Conservation (phyloP, 2,113 vertebrate genomes). For the Benitochromis conjunctus region DNA sequence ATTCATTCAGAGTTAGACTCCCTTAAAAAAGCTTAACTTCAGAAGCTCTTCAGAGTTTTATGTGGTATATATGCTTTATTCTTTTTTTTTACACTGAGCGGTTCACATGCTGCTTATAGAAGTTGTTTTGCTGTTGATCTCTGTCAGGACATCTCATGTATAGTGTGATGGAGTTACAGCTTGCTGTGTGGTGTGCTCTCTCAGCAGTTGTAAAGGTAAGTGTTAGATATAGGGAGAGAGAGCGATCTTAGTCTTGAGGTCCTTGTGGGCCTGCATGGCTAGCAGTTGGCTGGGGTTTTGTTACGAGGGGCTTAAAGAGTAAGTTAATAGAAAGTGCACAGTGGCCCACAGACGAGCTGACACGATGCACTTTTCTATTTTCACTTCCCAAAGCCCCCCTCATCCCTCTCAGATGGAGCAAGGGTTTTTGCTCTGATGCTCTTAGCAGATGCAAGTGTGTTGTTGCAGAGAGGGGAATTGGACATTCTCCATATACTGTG, state of each 20-base stretch:
- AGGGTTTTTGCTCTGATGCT: conserved; percentile 75
- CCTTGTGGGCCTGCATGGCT: not conserved
- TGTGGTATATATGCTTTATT: not conserved
- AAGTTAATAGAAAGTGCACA: conserved; percentile 63
- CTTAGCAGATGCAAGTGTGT: conserved; percentile 89
- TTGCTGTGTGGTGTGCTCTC: not conserved
- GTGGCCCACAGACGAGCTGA: conserved; percentile 56
- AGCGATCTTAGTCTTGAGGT: not conserved
- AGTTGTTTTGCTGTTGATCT: not conserved
- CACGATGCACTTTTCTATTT: conserved; percentile 73
- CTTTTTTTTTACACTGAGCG: not conserved
- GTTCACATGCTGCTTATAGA: not conserved
- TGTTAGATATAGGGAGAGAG: not conserved
- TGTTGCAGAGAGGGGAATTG: conserved; percentile 87
- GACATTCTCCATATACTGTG: conserved; percentile 88
- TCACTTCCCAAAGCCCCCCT: conserved; percentile 65
- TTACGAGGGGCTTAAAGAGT: conserved; percentile 57
- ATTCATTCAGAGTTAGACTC: not conserved
- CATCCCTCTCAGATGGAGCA: conserved; percentile 34
- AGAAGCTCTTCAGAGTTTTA: not conserved
- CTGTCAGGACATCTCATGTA: not conserved
- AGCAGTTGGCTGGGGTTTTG: conserved; percentile 35
- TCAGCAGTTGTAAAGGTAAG: conserved; percentile 39
- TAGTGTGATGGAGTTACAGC: not conserved
- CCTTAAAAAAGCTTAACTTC: not conserved